A percentile compares a stretch with the other conserved stretches of the same genome.
Conservation (phyloP, 2,797 vertebrate species). For the Melanotaenia nigrans region DNA sequence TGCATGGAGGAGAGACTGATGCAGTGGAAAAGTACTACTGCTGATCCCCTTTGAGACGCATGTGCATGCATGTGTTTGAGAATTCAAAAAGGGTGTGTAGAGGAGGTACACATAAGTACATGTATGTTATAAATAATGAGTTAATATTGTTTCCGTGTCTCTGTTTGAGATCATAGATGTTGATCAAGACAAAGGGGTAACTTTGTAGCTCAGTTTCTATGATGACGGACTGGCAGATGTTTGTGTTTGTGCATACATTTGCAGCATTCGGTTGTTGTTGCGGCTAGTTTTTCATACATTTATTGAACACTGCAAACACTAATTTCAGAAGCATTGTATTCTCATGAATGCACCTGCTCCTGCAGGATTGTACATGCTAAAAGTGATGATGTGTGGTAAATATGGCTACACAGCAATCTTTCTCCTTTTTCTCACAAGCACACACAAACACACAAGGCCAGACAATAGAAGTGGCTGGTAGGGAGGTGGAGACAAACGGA, state of each 20-base stretch:
- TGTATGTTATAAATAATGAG: neutral
- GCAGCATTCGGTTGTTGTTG: slow-evolving; percentile 8
- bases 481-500: slow-evolving; percentile 33
- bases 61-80: slow-evolving; percentile 13
- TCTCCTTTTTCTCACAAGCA: slow-evolving; percentile 6
- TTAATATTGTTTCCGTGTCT: slow-evolving; percentile 15
- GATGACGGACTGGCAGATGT: slow-evolving; percentile 7
- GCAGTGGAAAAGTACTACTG: slow-evolving; percentile 76
- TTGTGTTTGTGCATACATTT: neutral
- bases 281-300: slow-evolving; percentile 10
- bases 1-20: slow-evolving; percentile 41
- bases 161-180: slow-evolving; percentile 6
- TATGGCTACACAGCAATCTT: slow-evolving; percentile 13
- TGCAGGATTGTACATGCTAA: slow-evolving; percentile 2
- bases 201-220: slow-evolving; percentile 1
- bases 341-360: slow-evolving; percentile 35
- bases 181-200: slow-evolving; percentile 14
- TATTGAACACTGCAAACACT: slow-evolving; percentile 9
- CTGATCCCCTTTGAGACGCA: slow-evolving; percentile 49
- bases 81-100: slow-evolving; percentile 6
- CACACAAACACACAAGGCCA: slow-evolving; percentile 12
- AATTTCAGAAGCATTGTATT: slow-evolving; percentile 18
- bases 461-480: slow-evolving; percentile 35
- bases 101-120: neutral
- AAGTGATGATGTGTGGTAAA: slow-evolving; percentile 14